These are phyloP conservation scores for Caenorhabditis japonica DNA, from an alignment of 2,888 invertebrate species.

Conservation along the genomic window DNA sequence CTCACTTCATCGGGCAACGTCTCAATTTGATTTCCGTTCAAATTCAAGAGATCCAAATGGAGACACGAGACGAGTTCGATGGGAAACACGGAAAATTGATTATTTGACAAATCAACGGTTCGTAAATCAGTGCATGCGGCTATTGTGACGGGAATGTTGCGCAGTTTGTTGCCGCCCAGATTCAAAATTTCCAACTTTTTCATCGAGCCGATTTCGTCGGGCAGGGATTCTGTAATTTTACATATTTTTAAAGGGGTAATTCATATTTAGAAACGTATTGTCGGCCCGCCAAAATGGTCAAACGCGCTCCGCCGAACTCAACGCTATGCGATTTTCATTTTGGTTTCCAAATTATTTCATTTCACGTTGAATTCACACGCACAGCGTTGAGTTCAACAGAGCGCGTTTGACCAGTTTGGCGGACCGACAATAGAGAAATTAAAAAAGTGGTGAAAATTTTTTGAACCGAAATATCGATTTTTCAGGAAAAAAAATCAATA, in stretches of 20 bases:
- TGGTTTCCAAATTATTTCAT: no score
- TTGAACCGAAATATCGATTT: no score
- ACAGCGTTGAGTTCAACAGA: no score
- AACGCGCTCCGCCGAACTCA: no score
- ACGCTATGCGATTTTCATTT: no score
- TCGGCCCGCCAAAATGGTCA: no score
- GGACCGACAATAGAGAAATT: no score
- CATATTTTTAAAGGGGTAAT: not conserved
- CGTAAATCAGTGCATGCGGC: constrained; percentile 77
- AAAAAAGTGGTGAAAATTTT: no score
- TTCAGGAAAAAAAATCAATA: no score
- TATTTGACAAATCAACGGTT: constrained; percentile 87
- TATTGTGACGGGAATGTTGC: constrained; percentile 78
- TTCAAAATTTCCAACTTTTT: constrained; percentile 80
- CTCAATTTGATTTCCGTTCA: constrained; percentile 89
- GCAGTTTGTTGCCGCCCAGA: constrained; percentile 78
- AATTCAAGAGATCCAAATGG: constrained; percentile 81
- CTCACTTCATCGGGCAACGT: constrained; percentile 82
- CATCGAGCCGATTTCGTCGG: constrained; percentile 79
- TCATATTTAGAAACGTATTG: no score
- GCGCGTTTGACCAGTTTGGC: no score
- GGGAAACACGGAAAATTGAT: constrained; percentile 87
- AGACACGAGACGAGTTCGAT: constrained; percentile 80
- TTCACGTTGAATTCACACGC: no score
- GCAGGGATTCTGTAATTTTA: constrained; percentile 76